Evolutionary conservation across 2,888 invertebrate genomes (phyloP).

Genomic region (Parnassius glacialis): DNA sequence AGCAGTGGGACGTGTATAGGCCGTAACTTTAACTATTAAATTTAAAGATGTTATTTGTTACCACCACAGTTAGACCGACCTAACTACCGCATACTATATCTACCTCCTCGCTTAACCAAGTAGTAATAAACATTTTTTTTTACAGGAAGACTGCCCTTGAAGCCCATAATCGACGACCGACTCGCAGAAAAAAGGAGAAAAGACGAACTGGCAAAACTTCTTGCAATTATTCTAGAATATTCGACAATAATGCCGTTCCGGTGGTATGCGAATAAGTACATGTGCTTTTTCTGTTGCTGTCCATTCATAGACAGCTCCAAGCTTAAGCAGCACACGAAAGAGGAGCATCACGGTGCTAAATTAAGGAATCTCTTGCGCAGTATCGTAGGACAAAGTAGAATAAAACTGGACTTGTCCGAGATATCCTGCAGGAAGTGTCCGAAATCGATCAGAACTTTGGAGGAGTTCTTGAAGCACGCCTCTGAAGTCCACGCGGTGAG

Average conservation of each 20-base stretch:
- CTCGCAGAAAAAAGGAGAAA: slow-evolving; percentile 32
- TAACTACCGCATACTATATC: no score
- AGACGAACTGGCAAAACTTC: slow-evolving; percentile 33
- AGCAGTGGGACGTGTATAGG: no score
- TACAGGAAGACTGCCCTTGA: slow-evolving; percentile 17
- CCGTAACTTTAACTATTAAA: no score
- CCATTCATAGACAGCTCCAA: slow-evolving; percentile 37
- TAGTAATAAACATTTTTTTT: slow-evolving; percentile 2
- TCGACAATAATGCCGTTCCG: slow-evolving; percentile 46
- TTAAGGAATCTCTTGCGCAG: slow-evolving; percentile 37
- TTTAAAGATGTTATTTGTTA: no score
- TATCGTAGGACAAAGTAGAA: slow-evolving; percentile 31
- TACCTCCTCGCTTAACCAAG: no score
- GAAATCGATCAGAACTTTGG: slow-evolving; percentile 36
- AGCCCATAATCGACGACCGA: slow-evolving; percentile 13
- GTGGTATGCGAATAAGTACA: slow-evolving; percentile 43
- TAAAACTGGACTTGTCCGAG: slow-evolving; percentile 52
- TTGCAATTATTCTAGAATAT: slow-evolving; percentile 40
- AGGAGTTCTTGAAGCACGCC: slow-evolving; percentile 44
- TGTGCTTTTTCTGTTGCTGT: slow-evolving; percentile 45
- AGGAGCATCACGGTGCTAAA: slow-evolving; percentile 42
- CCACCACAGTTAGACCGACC: no score
- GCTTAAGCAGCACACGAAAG: slow-evolving; percentile 40
- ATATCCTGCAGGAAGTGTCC: slow-evolving; percentile 47
- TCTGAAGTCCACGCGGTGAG: slow-evolving; percentile 35